phyloP scores from a whole-genome alignment of 2,888 invertebrate genomes.

The Bombyx huttoni region DNA sequence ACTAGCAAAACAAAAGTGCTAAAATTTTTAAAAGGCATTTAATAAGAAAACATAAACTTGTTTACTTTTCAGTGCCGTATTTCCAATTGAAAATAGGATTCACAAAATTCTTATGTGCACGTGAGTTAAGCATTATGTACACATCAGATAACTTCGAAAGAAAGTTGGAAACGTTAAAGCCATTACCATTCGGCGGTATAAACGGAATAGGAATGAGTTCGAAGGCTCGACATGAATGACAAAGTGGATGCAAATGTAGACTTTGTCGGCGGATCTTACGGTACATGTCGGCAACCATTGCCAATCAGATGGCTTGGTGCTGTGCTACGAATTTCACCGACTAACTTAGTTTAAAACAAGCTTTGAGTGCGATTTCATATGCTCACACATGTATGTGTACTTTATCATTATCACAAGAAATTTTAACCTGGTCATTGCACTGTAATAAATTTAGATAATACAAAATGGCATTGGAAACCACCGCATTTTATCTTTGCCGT shows the following conservation, averaged over 20 bases:
- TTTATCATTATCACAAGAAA: too few relatives aligned
- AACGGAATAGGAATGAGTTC: slow-evolving; percentile 56
- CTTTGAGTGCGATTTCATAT: too few relatives aligned
- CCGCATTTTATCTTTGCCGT: not conserved
- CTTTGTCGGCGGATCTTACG: slow-evolving; percentile 40
- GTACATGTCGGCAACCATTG: slow-evolving; percentile 28
- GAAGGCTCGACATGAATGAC: slow-evolving; percentile 58
- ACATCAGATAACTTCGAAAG: slow-evolving; percentile 34
- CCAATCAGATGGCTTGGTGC: slow-evolving; percentile 23
- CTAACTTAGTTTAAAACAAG: slow-evolving; percentile 3
- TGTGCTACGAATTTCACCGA: not conserved
- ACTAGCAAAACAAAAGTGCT: too few relatives aligned
- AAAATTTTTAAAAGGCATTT: too few relatives aligned
- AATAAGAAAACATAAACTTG: too few relatives aligned
- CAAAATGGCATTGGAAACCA: not conserved
- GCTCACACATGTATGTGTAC: too few relatives aligned
- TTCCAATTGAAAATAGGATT: too few relatives aligned
- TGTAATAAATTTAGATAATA: not conserved
- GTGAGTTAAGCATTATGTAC: not conserved
- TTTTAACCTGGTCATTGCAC: too few relatives aligned
- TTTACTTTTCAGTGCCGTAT: too few relatives aligned
- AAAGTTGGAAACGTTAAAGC: slow-evolving; percentile 47
- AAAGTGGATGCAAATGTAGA: slow-evolving; percentile 64
- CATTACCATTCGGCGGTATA: slow-evolving; percentile 50
- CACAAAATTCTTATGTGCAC: too few relatives aligned